Percentiles rank a stretch among this genome's conserved stretches.
These are phyloP conservation scores for Discoglossus pictus DNA, from an alignment of 2,797 vertebrate species.

Conservation along the genomic window DNA sequence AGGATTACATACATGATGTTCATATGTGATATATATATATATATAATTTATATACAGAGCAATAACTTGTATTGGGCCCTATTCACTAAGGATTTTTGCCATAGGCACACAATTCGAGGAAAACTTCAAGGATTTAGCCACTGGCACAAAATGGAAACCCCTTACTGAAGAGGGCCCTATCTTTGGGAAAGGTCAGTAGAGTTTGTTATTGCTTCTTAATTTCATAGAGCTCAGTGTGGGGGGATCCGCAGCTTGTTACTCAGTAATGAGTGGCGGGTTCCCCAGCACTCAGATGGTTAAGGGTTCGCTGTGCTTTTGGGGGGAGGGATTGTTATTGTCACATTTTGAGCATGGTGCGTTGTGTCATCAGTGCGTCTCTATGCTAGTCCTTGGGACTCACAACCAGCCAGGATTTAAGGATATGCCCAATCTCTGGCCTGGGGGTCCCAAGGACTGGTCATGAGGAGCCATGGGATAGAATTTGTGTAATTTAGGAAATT, in stretches of 20 bases:
- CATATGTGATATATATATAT: slow-evolving; percentile 43
- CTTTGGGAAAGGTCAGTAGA: slow-evolving; percentile 52
- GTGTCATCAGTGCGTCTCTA: no score
- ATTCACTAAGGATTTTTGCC: slow-evolving; percentile 53
- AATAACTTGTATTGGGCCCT: slow-evolving; percentile 48
- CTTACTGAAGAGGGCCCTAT: slow-evolving; percentile 53
- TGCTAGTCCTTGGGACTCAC: no score
- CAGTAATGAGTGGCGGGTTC: slow-evolving; percentile 1
- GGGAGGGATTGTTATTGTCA: not conserved
- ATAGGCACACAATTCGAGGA: slow-evolving; percentile 51
- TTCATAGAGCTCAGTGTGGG: slow-evolving; percentile 25
- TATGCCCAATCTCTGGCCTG: no score
- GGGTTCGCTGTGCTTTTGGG: slow-evolving; percentile 6
- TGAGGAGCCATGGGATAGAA: no score
- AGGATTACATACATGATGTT: slow-evolving; percentile 29
- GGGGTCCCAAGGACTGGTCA: no score
- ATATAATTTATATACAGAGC: slow-evolving; percentile 40
- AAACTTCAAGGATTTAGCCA: slow-evolving; percentile 51
- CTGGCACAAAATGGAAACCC: slow-evolving; percentile 52
- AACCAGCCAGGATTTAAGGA: no score
- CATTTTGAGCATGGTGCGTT: no score
- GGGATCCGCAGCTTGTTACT: slow-evolving; percentile 12
- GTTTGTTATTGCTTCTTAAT: slow-evolving; percentile 49
- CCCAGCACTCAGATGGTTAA: not conserved
- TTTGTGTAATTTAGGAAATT: no score